Evolutionary conservation across 2,113 vertebrate genomes (phyloP).

Genomic region (Tretioscincus oriximinensis): DNA sequence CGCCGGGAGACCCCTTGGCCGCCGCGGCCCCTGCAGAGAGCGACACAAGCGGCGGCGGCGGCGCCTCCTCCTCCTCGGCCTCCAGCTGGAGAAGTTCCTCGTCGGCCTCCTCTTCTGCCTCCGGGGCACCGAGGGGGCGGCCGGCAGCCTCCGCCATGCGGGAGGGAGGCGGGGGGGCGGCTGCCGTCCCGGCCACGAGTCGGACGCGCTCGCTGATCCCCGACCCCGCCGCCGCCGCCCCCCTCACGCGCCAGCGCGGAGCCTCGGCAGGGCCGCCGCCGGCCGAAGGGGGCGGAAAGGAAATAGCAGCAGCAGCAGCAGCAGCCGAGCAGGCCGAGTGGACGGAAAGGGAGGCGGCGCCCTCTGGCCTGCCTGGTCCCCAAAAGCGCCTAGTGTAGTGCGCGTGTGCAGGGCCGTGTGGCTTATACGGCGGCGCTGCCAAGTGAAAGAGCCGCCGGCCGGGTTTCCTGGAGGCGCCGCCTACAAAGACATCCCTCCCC

Average conservation of each 20-base stretch:
- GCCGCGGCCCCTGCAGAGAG: background rate
- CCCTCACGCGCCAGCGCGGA: background rate
- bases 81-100: constrained; percentile 54
- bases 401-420: too few species aligned
- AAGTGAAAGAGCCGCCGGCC: too few species aligned
- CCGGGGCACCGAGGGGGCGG: background rate
- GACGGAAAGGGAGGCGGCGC: too few species aligned
- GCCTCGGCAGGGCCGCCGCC: background rate
- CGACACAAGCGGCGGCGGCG: constrained; percentile 4
- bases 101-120: constrained; percentile 29
- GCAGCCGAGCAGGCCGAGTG: background rate
- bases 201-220: background rate
- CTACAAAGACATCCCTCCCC: too few species aligned
- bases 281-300: background rate
- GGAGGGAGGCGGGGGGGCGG: too few species aligned
- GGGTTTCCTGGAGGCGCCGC: too few species aligned
- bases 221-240: background rate
- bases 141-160: background rate
- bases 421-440: too few species aligned
- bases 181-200: background rate
- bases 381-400: too few species aligned
- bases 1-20: constrained; percentile 51
- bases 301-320: background rate
- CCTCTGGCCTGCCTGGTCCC: too few species aligned
- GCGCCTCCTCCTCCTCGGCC: background rate